Conservation (phyloP, 2,113 vertebrate genomes). For the Oreotrochilus melanogaster region DNA sequence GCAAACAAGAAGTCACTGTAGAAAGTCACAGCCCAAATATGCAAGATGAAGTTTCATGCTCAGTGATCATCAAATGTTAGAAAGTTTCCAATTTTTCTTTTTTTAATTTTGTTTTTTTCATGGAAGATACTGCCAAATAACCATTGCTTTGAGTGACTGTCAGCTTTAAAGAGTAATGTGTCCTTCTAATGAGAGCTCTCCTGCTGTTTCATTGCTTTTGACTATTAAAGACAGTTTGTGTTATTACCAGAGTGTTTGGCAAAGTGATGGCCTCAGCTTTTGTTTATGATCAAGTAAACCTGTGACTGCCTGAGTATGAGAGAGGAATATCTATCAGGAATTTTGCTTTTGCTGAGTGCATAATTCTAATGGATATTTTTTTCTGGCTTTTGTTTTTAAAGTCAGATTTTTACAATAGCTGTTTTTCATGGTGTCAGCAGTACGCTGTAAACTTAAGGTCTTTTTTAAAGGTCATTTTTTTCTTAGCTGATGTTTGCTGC, state of each 20-base stretch:
- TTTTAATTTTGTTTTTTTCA: not conserved
- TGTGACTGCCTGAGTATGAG: not conserved
- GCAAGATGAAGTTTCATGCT: constrained; percentile 13
- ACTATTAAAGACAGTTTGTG: constrained; percentile 53
- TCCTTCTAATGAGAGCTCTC: constrained; percentile 30
- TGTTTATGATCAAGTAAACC: constrained; percentile 2
- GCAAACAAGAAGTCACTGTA: constrained; percentile 9
- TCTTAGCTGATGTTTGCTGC: not conserved
- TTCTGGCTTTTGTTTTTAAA: not conserved
- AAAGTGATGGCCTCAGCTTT: constrained; percentile 41
- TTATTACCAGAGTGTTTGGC: constrained; percentile 2
- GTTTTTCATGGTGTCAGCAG: not conserved
- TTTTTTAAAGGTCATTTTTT: not conserved
- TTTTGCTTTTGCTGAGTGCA: not conserved
- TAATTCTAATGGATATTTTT: not conserved
- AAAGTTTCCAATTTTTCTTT: constrained; percentile 12
- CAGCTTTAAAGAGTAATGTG: constrained; percentile 5
- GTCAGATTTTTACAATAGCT: not conserved
- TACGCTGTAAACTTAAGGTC: not conserved
- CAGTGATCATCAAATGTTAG: not conserved
- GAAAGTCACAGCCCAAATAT: not conserved
- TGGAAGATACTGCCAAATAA: not conserved
- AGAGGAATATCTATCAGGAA: constrained; percentile 8
- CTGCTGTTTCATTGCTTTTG: constrained; percentile 45
- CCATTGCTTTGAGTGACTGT: not conserved